Evolutionary conservation across 1,140 invertebrate genomes (phyloP).

Genomic region (Coelopa frigida): DNA sequence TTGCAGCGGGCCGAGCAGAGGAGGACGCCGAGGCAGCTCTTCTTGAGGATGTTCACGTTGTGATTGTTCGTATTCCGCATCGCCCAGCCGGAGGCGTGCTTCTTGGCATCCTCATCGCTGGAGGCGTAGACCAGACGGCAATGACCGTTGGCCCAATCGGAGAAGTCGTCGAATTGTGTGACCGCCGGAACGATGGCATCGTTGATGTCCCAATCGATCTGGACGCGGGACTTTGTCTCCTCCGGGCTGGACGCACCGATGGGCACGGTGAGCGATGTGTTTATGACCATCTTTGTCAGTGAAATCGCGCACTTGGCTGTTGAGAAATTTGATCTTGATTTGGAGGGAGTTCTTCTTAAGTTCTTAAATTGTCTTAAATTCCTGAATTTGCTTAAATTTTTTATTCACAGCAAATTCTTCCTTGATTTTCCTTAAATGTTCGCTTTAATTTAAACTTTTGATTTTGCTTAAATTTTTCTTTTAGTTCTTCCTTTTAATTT

Average conservation of each 20-base stretch:
- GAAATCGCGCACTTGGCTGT: too few species aligned
- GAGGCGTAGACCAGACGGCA: constrained; percentile 78
- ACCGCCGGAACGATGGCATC: constrained; percentile 81
- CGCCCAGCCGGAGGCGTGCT: constrained; percentile 94
- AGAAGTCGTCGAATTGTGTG: constrained; percentile 74
- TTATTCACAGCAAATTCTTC: too few species aligned
- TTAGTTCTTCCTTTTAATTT: neutral
- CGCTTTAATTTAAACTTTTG: neutral
- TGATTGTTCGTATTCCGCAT: constrained; percentile 99
- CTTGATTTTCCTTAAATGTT: too few species aligned
- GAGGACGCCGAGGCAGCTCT: constrained; percentile 91
- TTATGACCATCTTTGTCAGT: constrained; percentile 8
- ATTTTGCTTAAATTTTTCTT: neutral
- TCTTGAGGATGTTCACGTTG: constrained; percentile 95
- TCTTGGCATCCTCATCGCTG: constrained; percentile 81
- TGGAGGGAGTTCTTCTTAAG: neutral
- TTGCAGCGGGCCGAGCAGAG: constrained; percentile 80
- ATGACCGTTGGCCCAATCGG: constrained; percentile 94
- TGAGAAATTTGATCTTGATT: too few species aligned
- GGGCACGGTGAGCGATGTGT: constrained; percentile 10
- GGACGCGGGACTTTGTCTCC: constrained; percentile 29
- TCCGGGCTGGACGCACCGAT: constrained; percentile 24
- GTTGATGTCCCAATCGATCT: constrained; percentile 85
- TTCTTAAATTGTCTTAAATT: constrained; percentile 1
- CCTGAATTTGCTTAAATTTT: too few species aligned